Evolutionary conservation across 1,140 invertebrate species (phyloP), one percentile per base, ranked within the genome.

Genomic region (Drosophila busckii): DNA sequence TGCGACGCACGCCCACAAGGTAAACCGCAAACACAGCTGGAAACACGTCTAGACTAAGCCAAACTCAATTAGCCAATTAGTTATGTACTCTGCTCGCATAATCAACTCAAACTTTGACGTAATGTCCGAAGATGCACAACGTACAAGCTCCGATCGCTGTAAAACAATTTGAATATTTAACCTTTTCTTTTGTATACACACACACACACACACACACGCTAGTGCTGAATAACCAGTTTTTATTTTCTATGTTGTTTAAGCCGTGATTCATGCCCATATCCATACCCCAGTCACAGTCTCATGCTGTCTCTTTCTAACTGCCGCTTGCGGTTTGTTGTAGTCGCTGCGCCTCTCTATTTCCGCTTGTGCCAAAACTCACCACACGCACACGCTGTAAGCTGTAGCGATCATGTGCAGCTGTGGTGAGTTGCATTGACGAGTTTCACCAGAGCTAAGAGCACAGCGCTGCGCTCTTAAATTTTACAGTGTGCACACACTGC

Each of bases 1-100:
- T 95, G 17, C 89, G 93, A 65, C 89, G 93, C 85, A 92, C 93
- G 10, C 91, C 93, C 26, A 90, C 92, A 23, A 93, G 91, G 93
- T 94, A 90, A 73, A 50, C 55, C 12, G 45, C 28, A 25, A 35
- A 34, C 55, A 38, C 34, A 45, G 48, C 7, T 31, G 28, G 28
- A 20, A 40, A 25, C 16, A 41, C 16, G 16, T 25, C 23, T n/a
- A 41, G 38, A 29, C 7, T 9, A 2, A 29, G 41, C n/a, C 26
- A 8, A 34, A 34, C 17, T 6, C 37, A 41, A 49, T 56, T 23
- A 16, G 26, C 53, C n/a, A 56, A 56, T 56, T 56, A 56, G 54
- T 29, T 48, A 56, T 56, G 44, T 20, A 40, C 13, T 38, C 26
- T 25, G 34, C 45, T 26, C 45, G 41, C 35, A 55, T 62, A 28